Conservation (phyloP, 2,797 vertebrate species). For the Vespertilio murinus region DNA sequence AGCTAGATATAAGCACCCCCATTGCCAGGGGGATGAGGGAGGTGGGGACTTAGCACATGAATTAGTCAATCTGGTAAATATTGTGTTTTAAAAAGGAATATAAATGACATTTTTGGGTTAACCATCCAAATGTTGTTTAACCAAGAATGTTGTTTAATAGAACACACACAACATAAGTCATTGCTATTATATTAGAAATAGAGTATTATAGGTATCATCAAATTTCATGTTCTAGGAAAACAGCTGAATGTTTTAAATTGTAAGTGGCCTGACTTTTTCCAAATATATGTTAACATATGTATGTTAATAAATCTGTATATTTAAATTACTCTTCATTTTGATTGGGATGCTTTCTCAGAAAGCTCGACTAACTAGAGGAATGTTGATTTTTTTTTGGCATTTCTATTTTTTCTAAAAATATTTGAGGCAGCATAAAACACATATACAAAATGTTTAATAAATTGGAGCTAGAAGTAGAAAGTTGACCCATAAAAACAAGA, state of each 20-base stretch:
- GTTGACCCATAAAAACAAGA: not conserved
- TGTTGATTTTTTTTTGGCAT: not conserved
- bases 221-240: not conserved
- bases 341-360: not conserved
- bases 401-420: not conserved
- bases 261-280: not conserved
- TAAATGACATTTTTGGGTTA: not conserved
- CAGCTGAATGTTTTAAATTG: not conserved
- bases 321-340: not conserved
- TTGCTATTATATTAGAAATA: not conserved
- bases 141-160: slow-evolving; percentile 16
- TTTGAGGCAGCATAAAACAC: not conserved
- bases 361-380: not conserved
- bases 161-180: slow-evolving; percentile 7
- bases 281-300: not conserved
- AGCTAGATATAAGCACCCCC: not conserved
- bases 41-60: not conserved
- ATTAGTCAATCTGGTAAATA: not conserved
- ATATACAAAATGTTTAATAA: not conserved
- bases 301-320: not conserved
- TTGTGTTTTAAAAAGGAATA: not conserved
- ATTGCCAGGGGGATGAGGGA: not conserved
- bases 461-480: slow-evolving; percentile 3
- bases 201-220: not conserved
- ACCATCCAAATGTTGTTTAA: slow-evolving; percentile 1